Evolutionary conservation across 2,888 invertebrate genomes (phyloP), one percentile per base, ranked within the genome.

Genomic region (Alloscopus bannaensis): DNA sequence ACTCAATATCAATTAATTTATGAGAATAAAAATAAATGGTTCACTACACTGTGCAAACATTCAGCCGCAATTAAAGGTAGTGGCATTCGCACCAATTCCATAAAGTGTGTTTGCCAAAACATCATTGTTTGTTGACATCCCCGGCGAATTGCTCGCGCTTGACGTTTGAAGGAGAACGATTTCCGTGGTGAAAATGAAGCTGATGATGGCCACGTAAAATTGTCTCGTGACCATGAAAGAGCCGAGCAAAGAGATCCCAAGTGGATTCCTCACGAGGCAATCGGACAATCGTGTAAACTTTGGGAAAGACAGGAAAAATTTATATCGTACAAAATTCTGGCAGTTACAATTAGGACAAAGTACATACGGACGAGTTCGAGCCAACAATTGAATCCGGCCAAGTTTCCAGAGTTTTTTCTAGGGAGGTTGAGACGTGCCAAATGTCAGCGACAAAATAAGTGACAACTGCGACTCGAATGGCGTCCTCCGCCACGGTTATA

Each of bases 101-200:
- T n/a, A n/a, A n/a, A n/a, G n/a, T n/a, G n/a, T n/a, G n/a, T n/a
- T n/a, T n/a, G n/a, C n/a, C n/a, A n/a, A n/a, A n/a, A n/a, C n/a
- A n/a, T n/a, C n/a, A n/a, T n/a, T n/a, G n/a, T n/a, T n/a, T n/a
- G n/a, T n/a, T n/a, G n/a, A n/a, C n/a, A n/a, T n/a, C n/a, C n/a
- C n/a, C n/a, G n/a, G n/a, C n/a, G n/a, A n/a, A n/a, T n/a, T n/a
- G n/a, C n/a, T n/a, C n/a, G n/a, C n/a, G n/a, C n/a, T n/a, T n/a
- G n/a, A n/a, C n/a, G n/a, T n/a, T n/a, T 72, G 72, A 16, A 72
- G n/a, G 2, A 72, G 26, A 18, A 72, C 62, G 55, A 72, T 62
- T 64, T 72, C 71, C 40, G 64, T 72, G 24, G 72, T 72, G 40
- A 62, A 64, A 3, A 72, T 18, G 20, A 72, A 72, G 36, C 72